These are phyloP conservation scores for Drosophila asahinai DNA, from an alignment of 1,140 invertebrate genomes.

Conservation along the genomic window DNA sequence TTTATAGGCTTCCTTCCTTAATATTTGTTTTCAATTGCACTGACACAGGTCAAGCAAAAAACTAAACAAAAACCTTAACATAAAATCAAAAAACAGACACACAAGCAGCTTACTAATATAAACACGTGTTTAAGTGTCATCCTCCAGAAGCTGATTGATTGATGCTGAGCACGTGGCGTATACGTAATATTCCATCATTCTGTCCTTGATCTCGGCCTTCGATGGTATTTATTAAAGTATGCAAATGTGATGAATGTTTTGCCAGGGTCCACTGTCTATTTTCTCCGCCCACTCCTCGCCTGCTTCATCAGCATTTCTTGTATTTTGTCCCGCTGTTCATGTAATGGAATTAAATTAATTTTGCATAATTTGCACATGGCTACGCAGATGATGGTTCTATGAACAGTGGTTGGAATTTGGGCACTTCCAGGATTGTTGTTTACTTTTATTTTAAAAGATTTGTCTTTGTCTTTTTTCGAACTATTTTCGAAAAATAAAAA, in stretches of 20 bases:
- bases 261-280: conserved; percentile 14
- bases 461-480: too few relatives aligned
- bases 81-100: background rate
- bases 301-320: background rate
- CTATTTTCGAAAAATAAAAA: too few relatives aligned
- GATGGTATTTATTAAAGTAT: conserved; percentile 38
- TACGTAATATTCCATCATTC: conserved; percentile 3
- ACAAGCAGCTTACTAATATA: background rate
- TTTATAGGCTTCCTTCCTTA: background rate
- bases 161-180: conserved; percentile 40
- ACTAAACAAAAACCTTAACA: too few relatives aligned
- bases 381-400: conserved; percentile 5
- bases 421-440: too few relatives aligned
- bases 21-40: background rate
- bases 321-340: background rate
- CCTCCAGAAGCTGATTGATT: conserved; percentile 33
- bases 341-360: conserved; percentile 45
- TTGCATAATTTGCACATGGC: conserved; percentile 37
- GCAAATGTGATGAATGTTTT: conserved; percentile 36
- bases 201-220: conserved; percentile 24
- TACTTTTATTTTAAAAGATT: too few relatives aligned
- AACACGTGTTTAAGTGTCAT: conserved; percentile 8
- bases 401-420: conserved; percentile 5
- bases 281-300: too few relatives aligned
- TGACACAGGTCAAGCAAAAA: background rate